These are phyloP conservation scores for Scopus umbretta DNA, from an alignment of 2,113 vertebrate genomes.

Conservation along the genomic window DNA sequence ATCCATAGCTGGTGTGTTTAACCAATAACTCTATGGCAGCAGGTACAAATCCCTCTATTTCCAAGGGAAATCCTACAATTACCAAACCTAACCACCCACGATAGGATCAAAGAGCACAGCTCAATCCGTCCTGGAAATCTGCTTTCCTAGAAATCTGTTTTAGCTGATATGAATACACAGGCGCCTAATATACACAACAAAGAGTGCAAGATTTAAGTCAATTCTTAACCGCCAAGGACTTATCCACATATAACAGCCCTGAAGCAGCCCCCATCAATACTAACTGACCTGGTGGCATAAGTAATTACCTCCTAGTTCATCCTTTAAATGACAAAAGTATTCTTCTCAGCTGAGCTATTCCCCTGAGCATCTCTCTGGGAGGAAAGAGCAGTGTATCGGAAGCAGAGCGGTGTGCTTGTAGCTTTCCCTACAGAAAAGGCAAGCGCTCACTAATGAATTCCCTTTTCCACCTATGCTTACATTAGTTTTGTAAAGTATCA, in stretches of 20 bases:
- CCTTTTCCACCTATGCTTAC: background rate
- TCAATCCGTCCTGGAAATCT: background rate
- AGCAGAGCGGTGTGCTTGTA: background rate
- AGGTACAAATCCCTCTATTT: background rate
- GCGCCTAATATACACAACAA: background rate
- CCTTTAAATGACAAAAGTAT: slow-evolving; percentile 23
- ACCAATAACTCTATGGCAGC: background rate
- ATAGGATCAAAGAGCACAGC: background rate
- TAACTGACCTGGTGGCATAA: background rate
- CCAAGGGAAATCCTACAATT: background rate
- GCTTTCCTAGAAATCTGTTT: background rate
- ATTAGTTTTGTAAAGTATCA: background rate
- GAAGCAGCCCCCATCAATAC: slow-evolving; percentile 5
- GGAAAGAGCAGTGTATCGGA: background rate
- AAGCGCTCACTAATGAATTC: background rate
- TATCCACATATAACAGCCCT: background rate
- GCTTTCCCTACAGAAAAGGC: background rate
- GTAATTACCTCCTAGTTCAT: slow-evolving; percentile 49
- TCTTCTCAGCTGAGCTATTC: slow-evolving; percentile 11
- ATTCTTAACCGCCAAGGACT: background rate
- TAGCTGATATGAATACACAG: background rate
- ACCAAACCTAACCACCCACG: background rate
- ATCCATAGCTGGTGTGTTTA: background rate
- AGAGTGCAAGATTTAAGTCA: background rate
- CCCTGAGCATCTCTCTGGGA: background rate